A percentile compares a stretch with the other conserved stretches of the same genome.
Evolutionary conservation across 2,113 vertebrate genomes (phyloP).

Genomic region (Puma concolor): DNA sequence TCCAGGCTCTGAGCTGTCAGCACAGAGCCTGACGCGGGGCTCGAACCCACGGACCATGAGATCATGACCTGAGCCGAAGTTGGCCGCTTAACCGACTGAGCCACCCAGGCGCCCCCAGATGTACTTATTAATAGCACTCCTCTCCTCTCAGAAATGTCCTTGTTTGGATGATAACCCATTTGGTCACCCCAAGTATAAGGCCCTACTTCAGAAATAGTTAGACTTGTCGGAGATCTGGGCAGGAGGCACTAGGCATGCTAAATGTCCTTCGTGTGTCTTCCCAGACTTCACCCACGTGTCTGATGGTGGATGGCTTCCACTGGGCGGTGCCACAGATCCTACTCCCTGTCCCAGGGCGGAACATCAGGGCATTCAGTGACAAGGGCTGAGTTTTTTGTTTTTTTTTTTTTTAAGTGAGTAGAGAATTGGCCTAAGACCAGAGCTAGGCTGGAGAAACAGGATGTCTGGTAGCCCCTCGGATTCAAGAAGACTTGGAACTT

Average conservation of each 20-base stretch:
- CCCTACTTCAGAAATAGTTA: neutral
- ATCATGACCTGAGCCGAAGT: no score
- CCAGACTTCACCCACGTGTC: neutral
- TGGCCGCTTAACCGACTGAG: no score
- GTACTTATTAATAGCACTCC: neutral
- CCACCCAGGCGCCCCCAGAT: neutral
- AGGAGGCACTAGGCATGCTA: neutral
- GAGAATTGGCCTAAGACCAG: neutral
- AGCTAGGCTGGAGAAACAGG: neutral
- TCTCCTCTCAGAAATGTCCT: neutral
- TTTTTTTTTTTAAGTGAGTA: neutral
- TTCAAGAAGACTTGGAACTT: neutral
- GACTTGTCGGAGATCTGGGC: neutral
- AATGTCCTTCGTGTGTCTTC: neutral
- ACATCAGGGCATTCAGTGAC: neutral
- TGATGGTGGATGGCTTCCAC: neutral
- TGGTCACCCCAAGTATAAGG: neutral
- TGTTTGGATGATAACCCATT: neutral
- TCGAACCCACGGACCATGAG: no score
- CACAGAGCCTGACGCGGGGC: no score
- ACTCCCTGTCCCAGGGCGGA: neutral
- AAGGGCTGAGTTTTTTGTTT: no score
- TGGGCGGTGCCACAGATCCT: accelerated
- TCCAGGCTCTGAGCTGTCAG: no score
- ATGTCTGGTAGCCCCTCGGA: neutral